Evolutionary conservation across 2,113 vertebrate genomes (phyloP).

Genomic region (Phalacrocorax carbo): DNA sequence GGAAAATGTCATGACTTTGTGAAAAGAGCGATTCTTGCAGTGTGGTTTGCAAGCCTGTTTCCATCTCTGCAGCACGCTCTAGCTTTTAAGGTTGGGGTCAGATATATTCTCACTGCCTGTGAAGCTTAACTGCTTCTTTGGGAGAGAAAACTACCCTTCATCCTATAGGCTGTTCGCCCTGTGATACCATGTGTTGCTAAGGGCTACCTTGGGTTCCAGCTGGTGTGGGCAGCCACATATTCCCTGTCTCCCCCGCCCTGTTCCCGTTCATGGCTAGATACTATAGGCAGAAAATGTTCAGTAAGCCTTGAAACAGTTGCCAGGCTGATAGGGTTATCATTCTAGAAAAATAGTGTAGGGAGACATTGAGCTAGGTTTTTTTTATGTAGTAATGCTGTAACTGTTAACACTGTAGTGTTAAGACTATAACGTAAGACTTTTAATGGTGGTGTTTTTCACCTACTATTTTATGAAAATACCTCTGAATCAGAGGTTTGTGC

Average conservation of each 20-base stretch:
- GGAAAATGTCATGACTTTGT: neutral
- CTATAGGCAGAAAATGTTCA: neutral
- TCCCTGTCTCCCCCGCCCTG: neutral
- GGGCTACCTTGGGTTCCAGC: neutral
- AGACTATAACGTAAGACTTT: neutral
- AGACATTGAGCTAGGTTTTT: neutral
- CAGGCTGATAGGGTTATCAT: neutral
- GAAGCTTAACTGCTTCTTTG: neutral
- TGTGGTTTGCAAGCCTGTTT: neutral
- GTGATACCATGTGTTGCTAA: neutral
- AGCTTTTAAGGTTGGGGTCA: neutral
- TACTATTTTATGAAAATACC: neutral
- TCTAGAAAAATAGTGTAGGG: neutral
- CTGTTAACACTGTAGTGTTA: neutral
- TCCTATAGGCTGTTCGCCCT: neutral
- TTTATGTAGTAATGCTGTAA: neutral
- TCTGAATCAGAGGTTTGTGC: neutral
- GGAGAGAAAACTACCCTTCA: rapidly evolving
- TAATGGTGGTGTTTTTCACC: neutral
- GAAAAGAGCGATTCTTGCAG: neutral
- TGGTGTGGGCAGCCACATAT: neutral
- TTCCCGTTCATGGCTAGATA: neutral
- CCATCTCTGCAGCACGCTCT: neutral
- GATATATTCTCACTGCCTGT: neutral
- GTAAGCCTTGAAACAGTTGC: constrained; percentile 10